These are phyloP conservation scores for Falco biarmicus DNA, from an alignment of 2,797 vertebrate genomes.

Conservation along the genomic window DNA sequence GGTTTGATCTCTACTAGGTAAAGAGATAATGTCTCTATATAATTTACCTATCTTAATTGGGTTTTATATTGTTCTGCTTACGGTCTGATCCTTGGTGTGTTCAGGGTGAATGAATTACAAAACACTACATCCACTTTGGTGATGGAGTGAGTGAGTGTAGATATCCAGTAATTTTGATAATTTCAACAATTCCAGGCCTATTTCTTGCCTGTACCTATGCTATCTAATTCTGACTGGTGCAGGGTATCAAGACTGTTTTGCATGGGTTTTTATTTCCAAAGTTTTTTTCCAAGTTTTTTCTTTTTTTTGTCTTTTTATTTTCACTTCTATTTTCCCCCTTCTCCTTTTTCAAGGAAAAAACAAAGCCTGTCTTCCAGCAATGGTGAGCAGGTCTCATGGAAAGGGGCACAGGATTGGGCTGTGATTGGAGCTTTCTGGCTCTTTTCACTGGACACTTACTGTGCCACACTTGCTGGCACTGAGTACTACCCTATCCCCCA, in stretches of 20 bases:
- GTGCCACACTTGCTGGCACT: background rate
- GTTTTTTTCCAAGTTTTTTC: background rate
- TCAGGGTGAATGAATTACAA: background rate
- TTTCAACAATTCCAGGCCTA: background rate
- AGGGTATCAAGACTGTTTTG: conserved; percentile 7
- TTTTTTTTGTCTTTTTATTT: background rate
- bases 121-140: background rate
- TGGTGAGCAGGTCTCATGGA: background rate
- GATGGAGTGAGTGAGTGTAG: background rate
- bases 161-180: background rate
- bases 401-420: background rate
- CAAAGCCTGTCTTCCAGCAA: background rate
- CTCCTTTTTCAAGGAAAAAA: background rate
- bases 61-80: background rate
- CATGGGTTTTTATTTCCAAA: background rate
- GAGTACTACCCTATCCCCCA: background rate
- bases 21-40: background rate
- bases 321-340: background rate
- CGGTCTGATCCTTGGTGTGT: background rate
- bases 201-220: conserved; percentile 18
- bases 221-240: background rate
- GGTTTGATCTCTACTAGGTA: background rate
- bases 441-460: background rate
- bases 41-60: background rate
- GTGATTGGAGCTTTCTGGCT: background rate